A percentile compares a stretch with the other conserved stretches of the same genome.
phyloP scores from a whole-genome alignment of 1,140 invertebrate species.

The Drosophila repletoides region DNA sequence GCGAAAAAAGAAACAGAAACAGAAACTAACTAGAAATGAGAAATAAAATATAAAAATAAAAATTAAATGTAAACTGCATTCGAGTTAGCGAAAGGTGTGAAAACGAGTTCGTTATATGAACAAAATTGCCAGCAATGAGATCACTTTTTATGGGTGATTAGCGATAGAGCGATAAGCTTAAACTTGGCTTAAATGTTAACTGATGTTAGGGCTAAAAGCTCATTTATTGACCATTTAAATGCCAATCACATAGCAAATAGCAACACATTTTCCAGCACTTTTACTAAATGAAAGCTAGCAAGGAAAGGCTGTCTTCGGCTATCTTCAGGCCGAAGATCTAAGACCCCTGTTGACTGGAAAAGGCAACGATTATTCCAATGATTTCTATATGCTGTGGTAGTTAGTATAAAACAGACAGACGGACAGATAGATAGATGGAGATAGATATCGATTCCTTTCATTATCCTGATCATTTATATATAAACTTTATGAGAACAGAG shows the following conservation, averaged over 20 bases:
- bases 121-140: slow-evolving; percentile 5
- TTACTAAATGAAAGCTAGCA: not conserved
- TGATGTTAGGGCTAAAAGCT: not conserved
- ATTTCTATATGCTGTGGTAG: no score
- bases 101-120: slow-evolving; percentile 19
- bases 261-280: no score
- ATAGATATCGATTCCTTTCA: no score
- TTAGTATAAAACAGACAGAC: no score
- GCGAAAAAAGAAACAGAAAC: slow-evolving; percentile 7
- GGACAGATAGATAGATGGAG: no score
- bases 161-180: not conserved
- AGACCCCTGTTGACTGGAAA: no score
- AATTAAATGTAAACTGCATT: slow-evolving; percentile 20
- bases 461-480: no score
- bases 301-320: not conserved
- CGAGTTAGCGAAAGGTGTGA: slow-evolving; percentile 42
- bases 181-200: not conserved
- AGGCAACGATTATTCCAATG: no score
- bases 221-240: not conserved
- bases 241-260: not conserved
- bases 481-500: no score
- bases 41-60: not conserved
- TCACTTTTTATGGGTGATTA: slow-evolving; percentile 10
- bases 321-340: no score
- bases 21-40: not conserved